Percentiles rank a stretch among this genome's conserved stretches.
These are phyloP conservation scores for Lathronympha strigana DNA, from an alignment of 2,888 invertebrate species.

Conservation along the genomic window DNA sequence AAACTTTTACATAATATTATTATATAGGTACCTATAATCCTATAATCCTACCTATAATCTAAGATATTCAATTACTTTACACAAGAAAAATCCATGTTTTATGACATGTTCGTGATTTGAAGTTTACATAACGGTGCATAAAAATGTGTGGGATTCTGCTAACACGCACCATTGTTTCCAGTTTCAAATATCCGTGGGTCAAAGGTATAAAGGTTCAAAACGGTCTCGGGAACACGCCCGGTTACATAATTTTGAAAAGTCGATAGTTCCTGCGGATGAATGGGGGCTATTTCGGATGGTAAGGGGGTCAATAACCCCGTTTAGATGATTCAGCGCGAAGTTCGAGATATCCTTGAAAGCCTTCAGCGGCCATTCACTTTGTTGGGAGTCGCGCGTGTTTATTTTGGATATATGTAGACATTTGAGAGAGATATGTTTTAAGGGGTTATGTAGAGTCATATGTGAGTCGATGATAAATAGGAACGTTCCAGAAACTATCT, in stretches of 20 bases:
- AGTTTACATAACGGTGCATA: background rate
- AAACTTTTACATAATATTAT: too few relatives aligned
- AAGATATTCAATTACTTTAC: too few relatives aligned
- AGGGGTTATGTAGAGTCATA: too few relatives aligned
- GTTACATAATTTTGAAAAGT: constrained; percentile 42
- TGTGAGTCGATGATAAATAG: too few relatives aligned
- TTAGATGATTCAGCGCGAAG: constrained; percentile 22
- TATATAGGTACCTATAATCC: too few relatives aligned
- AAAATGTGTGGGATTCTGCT: constrained; percentile 4
- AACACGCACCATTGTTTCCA: constrained; percentile 21
- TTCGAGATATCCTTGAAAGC: constrained; percentile 23
- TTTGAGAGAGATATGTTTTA: too few relatives aligned
- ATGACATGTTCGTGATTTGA: background rate
- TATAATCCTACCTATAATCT: too few relatives aligned
- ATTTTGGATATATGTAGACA: background rate
- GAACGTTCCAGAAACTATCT: too few relatives aligned
- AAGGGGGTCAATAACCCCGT: constrained; percentile 33
- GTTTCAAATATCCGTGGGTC: background rate
- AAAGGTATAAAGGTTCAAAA: constrained; percentile 15
- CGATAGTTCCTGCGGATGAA: constrained; percentile 39
- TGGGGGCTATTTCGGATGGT: constrained; percentile 21
- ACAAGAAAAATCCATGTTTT: too few relatives aligned
- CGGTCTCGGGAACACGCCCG: constrained; percentile 24
- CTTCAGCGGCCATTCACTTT: constrained; percentile 11
- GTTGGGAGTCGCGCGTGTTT: background rate